phyloP scores from a whole-genome alignment of 2,113 vertebrate species.

The Choloepus hoffmanni region DNA sequence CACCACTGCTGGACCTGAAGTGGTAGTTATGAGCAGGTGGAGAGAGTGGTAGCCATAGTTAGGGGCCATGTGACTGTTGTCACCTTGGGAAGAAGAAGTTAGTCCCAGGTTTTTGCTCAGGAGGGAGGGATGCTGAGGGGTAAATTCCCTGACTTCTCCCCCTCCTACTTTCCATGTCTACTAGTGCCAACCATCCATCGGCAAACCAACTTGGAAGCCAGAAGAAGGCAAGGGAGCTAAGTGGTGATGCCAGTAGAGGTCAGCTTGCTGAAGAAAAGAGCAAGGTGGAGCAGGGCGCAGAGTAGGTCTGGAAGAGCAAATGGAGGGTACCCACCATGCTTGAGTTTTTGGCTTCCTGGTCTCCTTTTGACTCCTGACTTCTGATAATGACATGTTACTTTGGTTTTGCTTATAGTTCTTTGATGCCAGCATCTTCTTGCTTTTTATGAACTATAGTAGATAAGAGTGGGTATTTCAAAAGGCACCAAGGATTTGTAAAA shows the following conservation, averaged over 20 bases:
- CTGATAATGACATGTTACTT: not conserved
- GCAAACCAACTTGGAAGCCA: not conserved
- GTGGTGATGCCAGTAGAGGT: not conserved
- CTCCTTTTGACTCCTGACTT: not conserved
- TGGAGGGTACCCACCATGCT: no score
- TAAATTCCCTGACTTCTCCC: not conserved
- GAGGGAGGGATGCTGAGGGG: accelerated
- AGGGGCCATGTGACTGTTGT: not conserved
- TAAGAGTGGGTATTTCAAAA: constrained; percentile 8
- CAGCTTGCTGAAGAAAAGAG: not conserved
- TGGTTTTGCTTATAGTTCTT: not conserved
- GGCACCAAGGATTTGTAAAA: not conserved
- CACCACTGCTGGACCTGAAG: not conserved
- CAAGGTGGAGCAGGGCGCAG: not conserved
- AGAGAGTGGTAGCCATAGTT: not conserved
- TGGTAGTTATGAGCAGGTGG: not conserved
- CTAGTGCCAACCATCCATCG: not conserved
- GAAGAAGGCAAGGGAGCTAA: not conserved
- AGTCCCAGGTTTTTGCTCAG: not conserved
- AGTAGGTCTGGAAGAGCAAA: not conserved
- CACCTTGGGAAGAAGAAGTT: not conserved
- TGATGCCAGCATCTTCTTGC: not conserved
- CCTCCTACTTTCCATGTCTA: not conserved
- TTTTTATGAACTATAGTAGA: not conserved
- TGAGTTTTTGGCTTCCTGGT: not conserved